phyloP scores from a whole-genome alignment of 2,113 vertebrate species.

The Scopus umbretta region DNA sequence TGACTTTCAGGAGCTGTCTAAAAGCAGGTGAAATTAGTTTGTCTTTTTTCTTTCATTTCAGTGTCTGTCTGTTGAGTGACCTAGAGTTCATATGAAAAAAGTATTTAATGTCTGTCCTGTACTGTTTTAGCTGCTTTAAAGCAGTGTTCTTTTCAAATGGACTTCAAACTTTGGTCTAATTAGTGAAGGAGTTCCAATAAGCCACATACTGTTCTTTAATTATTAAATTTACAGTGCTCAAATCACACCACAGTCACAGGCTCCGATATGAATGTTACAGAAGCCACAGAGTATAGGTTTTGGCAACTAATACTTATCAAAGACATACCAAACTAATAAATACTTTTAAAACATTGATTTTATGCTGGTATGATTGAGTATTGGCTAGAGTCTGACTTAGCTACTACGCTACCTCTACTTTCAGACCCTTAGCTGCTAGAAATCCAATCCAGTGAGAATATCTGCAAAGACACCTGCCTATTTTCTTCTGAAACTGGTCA shows the following conservation, averaged over 20 bases:
- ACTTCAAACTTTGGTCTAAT: background rate
- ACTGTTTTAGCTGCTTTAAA: background rate
- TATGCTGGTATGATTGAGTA: background rate
- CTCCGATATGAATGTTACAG: background rate
- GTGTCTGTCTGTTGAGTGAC: background rate
- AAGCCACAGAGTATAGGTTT: background rate
- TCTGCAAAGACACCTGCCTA: background rate
- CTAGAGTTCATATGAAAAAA: background rate
- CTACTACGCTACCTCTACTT: background rate
- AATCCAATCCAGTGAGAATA: background rate
- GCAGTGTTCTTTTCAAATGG: background rate
- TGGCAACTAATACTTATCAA: background rate
- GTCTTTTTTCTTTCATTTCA: background rate
- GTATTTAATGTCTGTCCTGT: background rate
- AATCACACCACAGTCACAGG: background rate
- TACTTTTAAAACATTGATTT: background rate
- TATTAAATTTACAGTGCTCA: background rate
- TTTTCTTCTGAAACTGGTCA: background rate
- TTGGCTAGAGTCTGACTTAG: background rate
- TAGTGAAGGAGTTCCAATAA: background rate
- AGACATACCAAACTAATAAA: background rate
- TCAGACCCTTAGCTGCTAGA: background rate
- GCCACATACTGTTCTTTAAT: background rate
- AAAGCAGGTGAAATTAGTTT: background rate
- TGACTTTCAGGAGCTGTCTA: background rate